A percentile compares a stretch with the other conserved stretches of the same genome.
Evolutionary conservation across 2,113 vertebrate genomes (phyloP).

Genomic region (Dryoscopus gambensis): DNA sequence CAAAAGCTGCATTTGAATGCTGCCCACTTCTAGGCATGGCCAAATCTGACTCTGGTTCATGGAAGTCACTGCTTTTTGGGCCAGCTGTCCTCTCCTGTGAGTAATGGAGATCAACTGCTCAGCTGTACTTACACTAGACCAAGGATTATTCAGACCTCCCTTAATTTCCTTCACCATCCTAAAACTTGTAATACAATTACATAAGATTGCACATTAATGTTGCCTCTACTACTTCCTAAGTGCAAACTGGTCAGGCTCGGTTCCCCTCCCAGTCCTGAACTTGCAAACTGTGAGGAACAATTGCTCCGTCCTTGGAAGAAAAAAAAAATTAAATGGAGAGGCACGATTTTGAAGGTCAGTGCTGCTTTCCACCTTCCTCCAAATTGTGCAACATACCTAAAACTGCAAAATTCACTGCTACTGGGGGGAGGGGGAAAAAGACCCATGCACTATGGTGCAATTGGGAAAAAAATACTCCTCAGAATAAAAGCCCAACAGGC

Average conservation of each 20-base stretch:
- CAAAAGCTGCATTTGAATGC: background rate
- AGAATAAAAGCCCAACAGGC: slow-evolving; percentile 31
- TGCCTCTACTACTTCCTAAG: background rate
- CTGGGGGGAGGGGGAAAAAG: background rate
- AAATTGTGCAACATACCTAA: background rate
- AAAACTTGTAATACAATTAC: background rate
- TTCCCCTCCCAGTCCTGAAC: background rate
- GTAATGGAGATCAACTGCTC: background rate
- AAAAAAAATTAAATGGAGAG: background rate
- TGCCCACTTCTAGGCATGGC: background rate
- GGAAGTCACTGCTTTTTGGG: background rate
- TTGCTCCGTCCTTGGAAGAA: background rate
- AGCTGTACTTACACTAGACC: background rate
- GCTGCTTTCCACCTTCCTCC: background rate
- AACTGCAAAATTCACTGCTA: background rate
- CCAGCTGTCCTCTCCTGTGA: background rate
- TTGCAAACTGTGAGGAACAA: background rate
- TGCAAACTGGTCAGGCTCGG: background rate
- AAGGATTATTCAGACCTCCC: background rate
- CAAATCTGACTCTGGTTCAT: background rate
- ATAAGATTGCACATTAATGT: background rate
- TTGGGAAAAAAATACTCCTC: slow-evolving; percentile 36
- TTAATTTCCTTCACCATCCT: background rate
- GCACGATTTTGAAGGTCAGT: background rate
- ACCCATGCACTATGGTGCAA: background rate